phyloP scores from a whole-genome alignment of 1,140 invertebrate genomes.

The Cecropterus lyciades region DNA sequence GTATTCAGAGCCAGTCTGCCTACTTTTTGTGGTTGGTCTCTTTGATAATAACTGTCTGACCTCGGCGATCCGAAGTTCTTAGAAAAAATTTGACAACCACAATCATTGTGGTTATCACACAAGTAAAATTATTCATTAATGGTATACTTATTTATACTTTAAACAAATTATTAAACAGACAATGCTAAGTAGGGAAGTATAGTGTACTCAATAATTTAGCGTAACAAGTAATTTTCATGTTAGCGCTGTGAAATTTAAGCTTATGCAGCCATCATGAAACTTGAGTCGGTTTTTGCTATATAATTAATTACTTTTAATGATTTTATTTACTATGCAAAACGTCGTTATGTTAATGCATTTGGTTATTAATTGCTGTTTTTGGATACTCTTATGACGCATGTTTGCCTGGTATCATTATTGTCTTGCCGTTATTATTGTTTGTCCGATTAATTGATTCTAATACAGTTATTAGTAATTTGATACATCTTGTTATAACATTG shows the following conservation, averaged over 20 bases:
- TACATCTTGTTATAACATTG: too few species aligned
- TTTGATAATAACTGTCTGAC: constrained; percentile 27
- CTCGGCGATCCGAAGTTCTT: constrained; percentile 22
- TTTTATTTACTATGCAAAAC: background rate
- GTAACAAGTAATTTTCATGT: constrained; percentile 22
- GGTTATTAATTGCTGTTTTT: too few species aligned
- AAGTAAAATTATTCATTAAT: background rate
- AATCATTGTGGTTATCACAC: background rate
- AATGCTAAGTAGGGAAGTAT: constrained; percentile 1
- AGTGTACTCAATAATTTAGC: constrained; percentile 11
- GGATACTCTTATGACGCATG: too few species aligned
- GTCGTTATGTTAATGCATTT: too few species aligned
- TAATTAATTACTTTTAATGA: constrained; percentile 12
- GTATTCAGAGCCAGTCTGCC: constrained; percentile 23
- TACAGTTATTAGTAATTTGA: too few species aligned
- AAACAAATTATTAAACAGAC: constrained; percentile 1
- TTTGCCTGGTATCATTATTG: too few species aligned
- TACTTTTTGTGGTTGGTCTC: constrained; percentile 23
- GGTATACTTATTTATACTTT: background rate
- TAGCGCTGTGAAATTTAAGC: constrained; percentile 21
- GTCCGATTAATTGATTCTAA: too few species aligned
- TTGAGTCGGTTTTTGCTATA: constrained; percentile 19
- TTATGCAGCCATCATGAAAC: constrained; percentile 7
- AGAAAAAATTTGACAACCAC: constrained; percentile 21
- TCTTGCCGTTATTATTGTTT: too few species aligned